These are phyloP conservation scores for Amphipoea oculea DNA, from an alignment of 2,888 invertebrate species.

Conservation along the genomic window DNA sequence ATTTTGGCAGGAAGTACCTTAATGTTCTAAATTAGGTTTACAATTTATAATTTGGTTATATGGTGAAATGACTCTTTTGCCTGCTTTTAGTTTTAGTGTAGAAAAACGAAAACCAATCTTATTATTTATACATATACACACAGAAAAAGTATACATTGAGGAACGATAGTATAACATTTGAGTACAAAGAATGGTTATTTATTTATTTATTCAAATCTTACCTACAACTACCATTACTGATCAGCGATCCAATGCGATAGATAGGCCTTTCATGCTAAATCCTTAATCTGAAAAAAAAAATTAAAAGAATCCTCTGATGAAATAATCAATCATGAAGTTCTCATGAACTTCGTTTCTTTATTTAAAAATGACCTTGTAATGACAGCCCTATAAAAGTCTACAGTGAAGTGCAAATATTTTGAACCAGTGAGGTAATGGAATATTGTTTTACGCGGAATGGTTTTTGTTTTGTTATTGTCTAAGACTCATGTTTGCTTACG, in stretches of 20 bases:
- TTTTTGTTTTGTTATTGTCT: conserved; percentile 67
- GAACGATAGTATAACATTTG: not conserved
- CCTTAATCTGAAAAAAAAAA: no score
- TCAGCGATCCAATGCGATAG: no score
- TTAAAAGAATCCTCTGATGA: not conserved
- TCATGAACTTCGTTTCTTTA: not conserved
- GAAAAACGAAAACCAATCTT: not conserved
- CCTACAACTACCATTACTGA: no score
- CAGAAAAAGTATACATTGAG: not conserved
- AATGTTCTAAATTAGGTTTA: not conserved
- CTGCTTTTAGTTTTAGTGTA: not conserved
- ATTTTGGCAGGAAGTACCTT: not conserved
- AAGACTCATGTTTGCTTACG: conserved; percentile 50
- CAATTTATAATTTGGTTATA: not conserved
- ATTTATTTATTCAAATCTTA: no score
- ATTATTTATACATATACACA: not conserved
- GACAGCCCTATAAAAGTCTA: conserved; percentile 62
- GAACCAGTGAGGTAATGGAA: conserved; percentile 71
- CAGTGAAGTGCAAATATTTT: conserved; percentile 78
- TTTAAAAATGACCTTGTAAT: not conserved
- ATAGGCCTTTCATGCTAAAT: no score
- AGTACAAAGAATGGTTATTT: not conserved
- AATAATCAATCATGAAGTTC: not conserved
- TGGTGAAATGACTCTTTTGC: not conserved
- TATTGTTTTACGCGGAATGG: conserved; percentile 71